Evolutionary conservation across 2,113 vertebrate species (phyloP).

Genomic region (Leucopsar rothschildi): DNA sequence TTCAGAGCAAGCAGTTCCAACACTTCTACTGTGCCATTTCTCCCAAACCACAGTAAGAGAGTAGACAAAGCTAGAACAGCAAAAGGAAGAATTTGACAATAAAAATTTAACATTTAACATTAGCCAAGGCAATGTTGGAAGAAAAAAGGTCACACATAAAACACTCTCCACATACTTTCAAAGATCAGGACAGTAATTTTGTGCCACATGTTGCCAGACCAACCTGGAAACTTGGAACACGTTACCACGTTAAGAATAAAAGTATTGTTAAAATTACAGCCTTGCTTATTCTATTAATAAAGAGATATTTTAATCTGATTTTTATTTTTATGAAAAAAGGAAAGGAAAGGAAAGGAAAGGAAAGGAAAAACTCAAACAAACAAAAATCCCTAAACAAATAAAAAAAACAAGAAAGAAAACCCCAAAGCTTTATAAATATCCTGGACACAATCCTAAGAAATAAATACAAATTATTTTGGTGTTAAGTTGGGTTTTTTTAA

Average conservation of each 20-base stretch:
- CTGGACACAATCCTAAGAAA: not conserved
- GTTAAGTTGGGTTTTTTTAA: not conserved
- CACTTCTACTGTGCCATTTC: not conserved
- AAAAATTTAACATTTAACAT: not conserved
- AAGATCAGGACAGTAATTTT: not conserved
- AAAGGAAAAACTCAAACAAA: not conserved
- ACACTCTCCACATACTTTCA: not conserved
- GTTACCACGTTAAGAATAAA: not conserved
- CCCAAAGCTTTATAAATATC: not conserved
- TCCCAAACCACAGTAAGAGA: not conserved
- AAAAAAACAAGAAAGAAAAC: not conserved
- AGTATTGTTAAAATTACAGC: not conserved
- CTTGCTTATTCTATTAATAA: not conserved
- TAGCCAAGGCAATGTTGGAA: not conserved
- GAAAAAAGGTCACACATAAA: not conserved
- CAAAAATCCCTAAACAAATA: not conserved
- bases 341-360: not conserved
- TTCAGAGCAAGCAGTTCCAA: not conserved
- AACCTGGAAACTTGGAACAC: not conserved
- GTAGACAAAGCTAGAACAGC: not conserved
- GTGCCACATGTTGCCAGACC: not conserved
- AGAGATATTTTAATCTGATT: not conserved
- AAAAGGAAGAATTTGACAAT: not conserved
- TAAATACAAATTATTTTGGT: not conserved
- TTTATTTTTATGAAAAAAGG: not conserved